phyloP scores from a whole-genome alignment of 2,113 vertebrate species.

The Actenoides hombroni region DNA sequence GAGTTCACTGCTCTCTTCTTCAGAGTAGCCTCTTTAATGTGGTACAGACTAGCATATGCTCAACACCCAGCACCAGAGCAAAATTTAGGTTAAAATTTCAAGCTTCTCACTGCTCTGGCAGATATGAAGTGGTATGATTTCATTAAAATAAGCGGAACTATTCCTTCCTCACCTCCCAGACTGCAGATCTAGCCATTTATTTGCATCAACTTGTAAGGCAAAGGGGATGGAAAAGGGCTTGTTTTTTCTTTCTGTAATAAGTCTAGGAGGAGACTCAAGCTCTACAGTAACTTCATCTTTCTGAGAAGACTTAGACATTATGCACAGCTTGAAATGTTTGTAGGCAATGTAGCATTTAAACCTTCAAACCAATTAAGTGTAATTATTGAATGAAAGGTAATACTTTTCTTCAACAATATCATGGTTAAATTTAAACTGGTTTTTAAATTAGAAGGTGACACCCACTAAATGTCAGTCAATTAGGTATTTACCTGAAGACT shows the following conservation, averaged over 20 bases:
- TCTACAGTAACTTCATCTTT: not conserved
- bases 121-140: not conserved
- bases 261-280: not conserved
- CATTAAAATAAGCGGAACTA: not conserved
- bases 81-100: not conserved
- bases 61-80: not conserved
- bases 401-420: slow-evolving; percentile 49
- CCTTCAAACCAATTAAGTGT: slow-evolving; percentile 57
- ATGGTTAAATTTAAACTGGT: slow-evolving; percentile 59
- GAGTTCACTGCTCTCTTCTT: not conserved
- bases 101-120: not conserved
- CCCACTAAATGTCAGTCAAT: slow-evolving; percentile 71
- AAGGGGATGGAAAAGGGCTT: not conserved
- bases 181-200: not conserved
- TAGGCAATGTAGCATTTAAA: slow-evolving; percentile 57
- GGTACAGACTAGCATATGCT: not conserved
- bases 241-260: not conserved
- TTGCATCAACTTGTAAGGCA: not conserved
- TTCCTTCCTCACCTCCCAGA: not conserved
- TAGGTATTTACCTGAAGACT: slow-evolving; percentile 45
- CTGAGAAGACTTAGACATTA: slow-evolving; percentile 11
- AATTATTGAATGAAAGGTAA: slow-evolving; percentile 70
- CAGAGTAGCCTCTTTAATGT: not conserved
- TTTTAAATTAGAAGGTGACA: slow-evolving; percentile 67
- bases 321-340: slow-evolving; percentile 55